Conservation (phyloP, 2,888 invertebrate genomes). For the Diarsia brunnea region DNA sequence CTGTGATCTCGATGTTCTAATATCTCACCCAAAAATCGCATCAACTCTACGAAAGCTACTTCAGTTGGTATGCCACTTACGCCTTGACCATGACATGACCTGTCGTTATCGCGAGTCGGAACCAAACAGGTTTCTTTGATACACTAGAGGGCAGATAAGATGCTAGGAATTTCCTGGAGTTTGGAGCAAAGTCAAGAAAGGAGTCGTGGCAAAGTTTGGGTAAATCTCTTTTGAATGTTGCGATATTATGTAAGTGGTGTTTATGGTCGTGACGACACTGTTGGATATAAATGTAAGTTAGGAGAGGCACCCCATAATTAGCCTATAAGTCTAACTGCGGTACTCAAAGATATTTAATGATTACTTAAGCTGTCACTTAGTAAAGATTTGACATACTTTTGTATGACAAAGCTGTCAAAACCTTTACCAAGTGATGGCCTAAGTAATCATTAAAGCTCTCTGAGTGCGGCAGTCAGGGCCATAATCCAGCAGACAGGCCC, state of each 20-base stretch:
- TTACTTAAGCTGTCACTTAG: too few relatives aligned
- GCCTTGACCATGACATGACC: conserved; percentile 24
- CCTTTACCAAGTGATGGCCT: too few relatives aligned
- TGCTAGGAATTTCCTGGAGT: conserved; percentile 3
- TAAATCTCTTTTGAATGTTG: not conserved
- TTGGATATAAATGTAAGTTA: not conserved
- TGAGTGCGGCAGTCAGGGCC: too few relatives aligned
- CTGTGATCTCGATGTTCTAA: not conserved
- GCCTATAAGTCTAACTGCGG: too few relatives aligned
- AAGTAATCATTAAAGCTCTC: too few relatives aligned
- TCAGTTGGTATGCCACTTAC: not conserved
- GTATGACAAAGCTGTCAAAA: too few relatives aligned
- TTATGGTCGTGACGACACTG: not conserved
- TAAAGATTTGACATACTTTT: too few relatives aligned
- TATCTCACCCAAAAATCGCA: not conserved
- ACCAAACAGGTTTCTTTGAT: conserved; percentile 41
- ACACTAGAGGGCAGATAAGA: conserved; percentile 8
- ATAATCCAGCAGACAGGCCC: not conserved
- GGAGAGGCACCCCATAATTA: not conserved
- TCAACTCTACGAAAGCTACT: not conserved
- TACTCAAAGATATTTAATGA: too few relatives aligned
- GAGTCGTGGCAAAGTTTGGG: not conserved
- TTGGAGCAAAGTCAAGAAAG: conserved; percentile 21
- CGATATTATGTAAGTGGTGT: not conserved
- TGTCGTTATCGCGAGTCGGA: conserved; percentile 25